A percentile compares a stretch with the other conserved stretches of the same genome.
phyloP scores from a whole-genome alignment of 2,888 invertebrate species.

The Leptinotarsa peninsularis region DNA sequence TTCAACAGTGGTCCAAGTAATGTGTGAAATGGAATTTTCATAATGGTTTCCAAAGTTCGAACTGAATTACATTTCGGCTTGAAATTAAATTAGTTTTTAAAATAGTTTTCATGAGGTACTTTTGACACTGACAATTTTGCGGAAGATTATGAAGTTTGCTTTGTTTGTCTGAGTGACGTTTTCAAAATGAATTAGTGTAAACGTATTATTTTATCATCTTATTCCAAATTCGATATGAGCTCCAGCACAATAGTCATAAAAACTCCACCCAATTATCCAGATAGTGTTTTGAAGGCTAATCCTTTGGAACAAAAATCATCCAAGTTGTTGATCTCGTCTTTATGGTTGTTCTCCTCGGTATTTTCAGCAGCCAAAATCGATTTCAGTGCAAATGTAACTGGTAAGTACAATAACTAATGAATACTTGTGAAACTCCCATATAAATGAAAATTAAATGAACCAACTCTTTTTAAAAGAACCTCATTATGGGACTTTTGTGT shows the following conservation, averaged over 20 bases:
- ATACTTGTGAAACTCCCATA: too few relatives aligned
- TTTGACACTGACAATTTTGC: slow-evolving; percentile 41
- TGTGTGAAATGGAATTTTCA: slow-evolving; percentile 59
- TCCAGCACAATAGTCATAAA: slow-evolving; percentile 54
- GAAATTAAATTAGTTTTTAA: slow-evolving; percentile 10
- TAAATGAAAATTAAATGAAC: too few relatives aligned
- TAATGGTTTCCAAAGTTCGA: slow-evolving; percentile 41
- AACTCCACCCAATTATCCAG: slow-evolving; percentile 44
- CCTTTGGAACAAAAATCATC: slow-evolving; percentile 43
- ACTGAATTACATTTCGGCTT: slow-evolving; percentile 18
- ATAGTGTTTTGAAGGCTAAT: slow-evolving; percentile 34
- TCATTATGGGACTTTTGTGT: too few relatives aligned
- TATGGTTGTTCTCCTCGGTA: slow-evolving; percentile 59
- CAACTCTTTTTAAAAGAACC: too few relatives aligned
- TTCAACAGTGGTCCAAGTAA: slow-evolving; percentile 55
- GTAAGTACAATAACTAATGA: slow-evolving; percentile 41
- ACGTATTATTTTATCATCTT: slow-evolving; percentile 23
- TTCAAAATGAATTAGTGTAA: slow-evolving; percentile 23
- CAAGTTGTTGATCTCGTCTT: slow-evolving; percentile 46
- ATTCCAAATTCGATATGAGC: slow-evolving; percentile 32
- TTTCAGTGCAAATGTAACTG: slow-evolving; percentile 56
- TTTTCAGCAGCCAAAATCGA: slow-evolving; percentile 57
- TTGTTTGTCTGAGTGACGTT: slow-evolving; percentile 28
- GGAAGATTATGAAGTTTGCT: slow-evolving; percentile 29
- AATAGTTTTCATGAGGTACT: slow-evolving; percentile 27